Conservation (phyloP, 1,140 invertebrate genomes). For the Ruditapes philippinarum region DNA sequence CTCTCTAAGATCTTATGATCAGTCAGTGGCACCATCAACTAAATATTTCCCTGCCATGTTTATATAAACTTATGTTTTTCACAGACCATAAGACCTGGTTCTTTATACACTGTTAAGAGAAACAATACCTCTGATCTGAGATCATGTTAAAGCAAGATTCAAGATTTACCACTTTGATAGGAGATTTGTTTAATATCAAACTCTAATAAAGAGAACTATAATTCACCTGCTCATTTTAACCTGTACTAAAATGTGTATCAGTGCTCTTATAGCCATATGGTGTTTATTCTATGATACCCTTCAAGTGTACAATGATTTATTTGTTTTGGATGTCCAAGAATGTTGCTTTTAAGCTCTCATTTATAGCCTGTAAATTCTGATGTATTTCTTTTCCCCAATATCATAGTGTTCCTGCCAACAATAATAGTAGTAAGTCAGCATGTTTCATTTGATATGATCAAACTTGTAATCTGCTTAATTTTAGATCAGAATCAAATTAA, state of each 20-base stretch:
- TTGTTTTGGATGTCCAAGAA: conserved; percentile 31
- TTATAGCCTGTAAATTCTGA: background rate
- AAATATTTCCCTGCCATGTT: conserved; percentile 10
- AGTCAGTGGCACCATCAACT: conserved; percentile 2
- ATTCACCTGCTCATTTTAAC: background rate
- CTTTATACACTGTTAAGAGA: background rate
- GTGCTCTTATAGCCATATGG: too few relatives aligned
- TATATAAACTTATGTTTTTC: conserved; percentile 8
- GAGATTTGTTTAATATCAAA: conserved; percentile 26
- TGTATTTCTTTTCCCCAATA: too few relatives aligned
- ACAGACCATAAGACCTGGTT: conserved; percentile 1
- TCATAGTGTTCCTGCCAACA: background rate
- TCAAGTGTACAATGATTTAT: conserved; percentile 8
- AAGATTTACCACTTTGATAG: background rate
- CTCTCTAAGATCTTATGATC: background rate
- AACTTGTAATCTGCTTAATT: too few relatives aligned
- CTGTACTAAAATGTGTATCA: too few relatives aligned
- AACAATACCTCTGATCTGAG: background rate
- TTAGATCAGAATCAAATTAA: too few relatives aligned
- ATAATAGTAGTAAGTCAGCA: background rate
- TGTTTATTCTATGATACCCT: background rate
- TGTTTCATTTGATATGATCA: too few relatives aligned
- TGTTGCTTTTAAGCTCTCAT: background rate
- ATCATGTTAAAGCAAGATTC: background rate
- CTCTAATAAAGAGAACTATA: conserved; percentile 21